Conservation (phyloP, 2,113 vertebrate species). For the Clarias gariepinus region DNA sequence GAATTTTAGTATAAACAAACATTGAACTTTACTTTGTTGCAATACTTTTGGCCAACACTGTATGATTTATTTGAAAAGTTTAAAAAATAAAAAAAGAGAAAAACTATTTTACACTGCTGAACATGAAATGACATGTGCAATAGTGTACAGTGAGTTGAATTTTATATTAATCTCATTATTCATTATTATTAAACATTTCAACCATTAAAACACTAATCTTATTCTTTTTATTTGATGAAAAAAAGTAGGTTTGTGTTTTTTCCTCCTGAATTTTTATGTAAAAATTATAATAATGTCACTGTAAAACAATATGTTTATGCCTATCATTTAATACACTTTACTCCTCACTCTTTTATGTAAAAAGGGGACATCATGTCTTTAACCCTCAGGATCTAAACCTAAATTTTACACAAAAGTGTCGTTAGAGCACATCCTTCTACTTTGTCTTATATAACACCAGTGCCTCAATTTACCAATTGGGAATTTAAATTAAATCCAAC, state of each 20-base stretch:
- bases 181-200: too few relatives aligned
- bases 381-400: background rate
- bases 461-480: background rate
- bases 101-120: too few relatives aligned
- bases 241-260: background rate
- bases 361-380: background rate
- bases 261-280: background rate
- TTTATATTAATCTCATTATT: too few relatives aligned
- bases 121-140: too few relatives aligned
- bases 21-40: too few relatives aligned
- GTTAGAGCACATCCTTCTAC: background rate
- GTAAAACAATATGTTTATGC: background rate
- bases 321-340: background rate
- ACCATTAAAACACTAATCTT: too few relatives aligned
- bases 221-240: too few relatives aligned
- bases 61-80: too few relatives aligned
- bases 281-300: background rate
- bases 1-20: too few relatives aligned
- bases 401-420: background rate
- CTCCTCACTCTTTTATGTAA: background rate
- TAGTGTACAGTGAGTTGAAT: too few relatives aligned
- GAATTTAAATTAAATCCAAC: background rate
- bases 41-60: too few relatives aligned
- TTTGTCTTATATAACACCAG: background rate
- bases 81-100: too few relatives aligned